Evolutionary conservation across 1,140 invertebrate genomes (phyloP).

Genomic region (Panulirus ornatus): DNA sequence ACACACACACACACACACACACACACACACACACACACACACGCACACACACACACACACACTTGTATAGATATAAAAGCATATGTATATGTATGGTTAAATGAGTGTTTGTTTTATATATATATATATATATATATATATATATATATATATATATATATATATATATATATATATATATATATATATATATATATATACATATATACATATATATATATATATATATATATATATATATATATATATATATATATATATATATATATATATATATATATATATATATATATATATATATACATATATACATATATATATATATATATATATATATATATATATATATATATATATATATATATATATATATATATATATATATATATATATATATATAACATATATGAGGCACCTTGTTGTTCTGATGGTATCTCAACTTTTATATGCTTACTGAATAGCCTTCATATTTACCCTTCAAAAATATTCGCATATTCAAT

Average conservation of each 20-base stretch:
- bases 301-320: neutral
- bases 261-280: neutral
- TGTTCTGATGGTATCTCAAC: no score
- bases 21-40: neutral
- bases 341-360: neutral
- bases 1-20: neutral
- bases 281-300: neutral
- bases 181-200: constrained; percentile 48
- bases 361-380: neutral
- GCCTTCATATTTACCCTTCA: no score
- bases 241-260: constrained; percentile 26
- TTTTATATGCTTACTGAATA: no score
- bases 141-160: constrained; percentile 59
- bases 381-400: neutral
- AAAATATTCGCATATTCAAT: no score
- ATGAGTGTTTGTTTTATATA: no score
- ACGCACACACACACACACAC: neutral
- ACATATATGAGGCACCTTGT: no score
- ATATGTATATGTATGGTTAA: no score
- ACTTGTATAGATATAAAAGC: neutral
- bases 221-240: constrained; percentile 52
- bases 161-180: constrained; percentile 48
- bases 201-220: constrained; percentile 33
- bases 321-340: neutral
- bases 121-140: constrained; percentile 54